phyloP scores from a whole-genome alignment of 2,113 vertebrate species.

The Platichthys stellatus region DNA sequence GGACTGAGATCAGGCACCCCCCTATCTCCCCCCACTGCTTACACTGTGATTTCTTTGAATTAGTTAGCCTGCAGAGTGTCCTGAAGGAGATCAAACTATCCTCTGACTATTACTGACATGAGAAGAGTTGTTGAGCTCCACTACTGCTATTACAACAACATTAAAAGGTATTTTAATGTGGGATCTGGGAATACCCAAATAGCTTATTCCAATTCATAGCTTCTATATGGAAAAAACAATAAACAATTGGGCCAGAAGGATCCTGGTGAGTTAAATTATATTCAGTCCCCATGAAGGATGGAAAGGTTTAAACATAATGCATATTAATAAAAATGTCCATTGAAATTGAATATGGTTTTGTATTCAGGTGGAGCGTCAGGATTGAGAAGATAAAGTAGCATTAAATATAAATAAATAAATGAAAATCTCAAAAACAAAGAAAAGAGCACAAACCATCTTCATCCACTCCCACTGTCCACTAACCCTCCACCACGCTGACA shows the following conservation, averaged over 20 bases:
- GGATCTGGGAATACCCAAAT: neutral
- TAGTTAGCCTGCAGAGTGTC: neutral
- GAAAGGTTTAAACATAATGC: no score
- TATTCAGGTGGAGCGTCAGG: no score
- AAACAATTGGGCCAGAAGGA: neutral
- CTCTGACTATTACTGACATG: neutral
- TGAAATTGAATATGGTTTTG: no score
- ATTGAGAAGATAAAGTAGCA: no score
- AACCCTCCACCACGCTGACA: no score
- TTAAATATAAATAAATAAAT: no score
- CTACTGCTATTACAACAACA: neutral
- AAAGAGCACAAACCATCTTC: no score
- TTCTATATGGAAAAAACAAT: neutral
- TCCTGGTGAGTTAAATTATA: neutral
- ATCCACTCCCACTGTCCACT: no score
- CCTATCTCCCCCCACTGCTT: slow-evolving; percentile 9
- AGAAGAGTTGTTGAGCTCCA: neutral
- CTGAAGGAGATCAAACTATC: neutral
- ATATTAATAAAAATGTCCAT: no score
- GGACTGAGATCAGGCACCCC: neutral
- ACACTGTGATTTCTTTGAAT: neutral
- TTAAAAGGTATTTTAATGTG: neutral
- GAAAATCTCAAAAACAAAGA: no score
- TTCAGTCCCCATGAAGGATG: no score
- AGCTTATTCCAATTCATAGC: neutral